Percentiles rank a stretch among this genome's conserved stretches.
Conservation (phyloP, 2,797 vertebrate genomes). For the Tapirus indicus region DNA sequence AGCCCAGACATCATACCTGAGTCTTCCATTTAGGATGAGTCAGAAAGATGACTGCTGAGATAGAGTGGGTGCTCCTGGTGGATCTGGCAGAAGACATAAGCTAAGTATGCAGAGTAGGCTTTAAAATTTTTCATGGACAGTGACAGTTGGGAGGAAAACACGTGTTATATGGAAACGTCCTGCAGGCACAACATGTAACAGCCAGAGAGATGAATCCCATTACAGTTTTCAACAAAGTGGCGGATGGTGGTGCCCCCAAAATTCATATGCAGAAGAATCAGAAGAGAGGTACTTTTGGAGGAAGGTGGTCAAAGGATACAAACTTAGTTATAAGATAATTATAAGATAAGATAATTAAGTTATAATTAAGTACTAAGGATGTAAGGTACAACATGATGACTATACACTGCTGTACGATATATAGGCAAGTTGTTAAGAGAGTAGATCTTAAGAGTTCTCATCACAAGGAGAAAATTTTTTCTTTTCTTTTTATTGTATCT, state of each 20-base stretch:
- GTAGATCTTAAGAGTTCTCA: too few relatives aligned
- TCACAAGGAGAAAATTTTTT: too few relatives aligned
- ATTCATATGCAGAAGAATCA: not conserved
- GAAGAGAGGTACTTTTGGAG: not conserved
- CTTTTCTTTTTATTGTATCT: too few relatives aligned
- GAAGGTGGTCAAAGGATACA: too few relatives aligned
- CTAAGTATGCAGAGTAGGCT: rapidly evolving
- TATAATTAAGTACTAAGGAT: too few relatives aligned
- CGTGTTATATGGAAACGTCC: too few relatives aligned
- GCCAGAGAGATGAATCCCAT: not conserved
- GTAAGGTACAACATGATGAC: too few relatives aligned
- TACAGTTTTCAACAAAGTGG: not conserved
- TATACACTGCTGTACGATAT: too few relatives aligned
- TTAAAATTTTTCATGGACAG: not conserved
- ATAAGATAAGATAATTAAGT: too few relatives aligned
- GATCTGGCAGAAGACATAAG: not conserved
- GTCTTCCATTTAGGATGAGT: not conserved
- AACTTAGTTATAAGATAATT: too few relatives aligned
- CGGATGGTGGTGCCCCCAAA: not conserved
- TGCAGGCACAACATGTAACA: rapidly evolving
- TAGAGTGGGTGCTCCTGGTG: not conserved
- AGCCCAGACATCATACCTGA: rapidly evolving
- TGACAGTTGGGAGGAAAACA: not conserved
- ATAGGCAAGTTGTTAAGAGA: too few relatives aligned
- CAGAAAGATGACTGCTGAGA: not conserved